Evolutionary conservation across 2,888 invertebrate genomes (phyloP).

Genomic region (Metalampra italica): DNA sequence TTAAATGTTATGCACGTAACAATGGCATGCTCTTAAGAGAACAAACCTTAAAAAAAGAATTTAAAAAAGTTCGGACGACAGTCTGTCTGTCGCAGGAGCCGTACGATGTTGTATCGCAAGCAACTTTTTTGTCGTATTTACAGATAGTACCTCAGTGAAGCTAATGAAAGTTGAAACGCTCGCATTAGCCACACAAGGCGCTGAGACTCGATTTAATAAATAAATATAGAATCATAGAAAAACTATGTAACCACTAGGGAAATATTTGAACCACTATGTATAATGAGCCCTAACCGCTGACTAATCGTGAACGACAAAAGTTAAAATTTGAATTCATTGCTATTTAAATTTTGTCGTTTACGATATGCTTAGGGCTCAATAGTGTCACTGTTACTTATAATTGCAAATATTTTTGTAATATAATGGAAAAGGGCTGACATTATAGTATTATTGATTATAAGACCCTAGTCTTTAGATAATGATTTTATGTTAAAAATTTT

Average conservation of each 20-base stretch:
- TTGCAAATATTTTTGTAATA: constrained; percentile 53
- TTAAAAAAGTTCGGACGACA: too few relatives aligned
- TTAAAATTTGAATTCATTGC: too few relatives aligned
- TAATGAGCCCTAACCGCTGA: too few relatives aligned
- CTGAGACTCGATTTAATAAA: neutral
- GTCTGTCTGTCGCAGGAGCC: too few relatives aligned
- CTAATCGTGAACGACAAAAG: too few relatives aligned
- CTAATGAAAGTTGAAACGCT: neutral
- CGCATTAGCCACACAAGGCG: neutral
- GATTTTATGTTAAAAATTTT: constrained; percentile 56
- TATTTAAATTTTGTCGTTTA: too few relatives aligned
- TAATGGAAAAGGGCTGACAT: constrained; percentile 29
- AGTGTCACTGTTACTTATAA: constrained; percentile 42
- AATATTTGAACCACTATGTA: constrained; percentile 25
- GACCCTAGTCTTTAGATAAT: constrained; percentile 68
- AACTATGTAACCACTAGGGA: constrained; percentile 2
- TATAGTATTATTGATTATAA: constrained; percentile 56
- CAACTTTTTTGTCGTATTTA: neutral
- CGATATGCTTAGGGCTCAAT: too few relatives aligned
- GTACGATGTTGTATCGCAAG: neutral
- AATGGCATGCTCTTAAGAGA: too few relatives aligned
- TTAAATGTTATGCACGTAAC: too few relatives aligned
- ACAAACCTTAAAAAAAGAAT: too few relatives aligned
- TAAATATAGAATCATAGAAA: neutral
- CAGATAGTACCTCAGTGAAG: neutral